Base-by-base conservation (phyloP, 2,888 invertebrate species). In the Eudemis profundana region DNA sequence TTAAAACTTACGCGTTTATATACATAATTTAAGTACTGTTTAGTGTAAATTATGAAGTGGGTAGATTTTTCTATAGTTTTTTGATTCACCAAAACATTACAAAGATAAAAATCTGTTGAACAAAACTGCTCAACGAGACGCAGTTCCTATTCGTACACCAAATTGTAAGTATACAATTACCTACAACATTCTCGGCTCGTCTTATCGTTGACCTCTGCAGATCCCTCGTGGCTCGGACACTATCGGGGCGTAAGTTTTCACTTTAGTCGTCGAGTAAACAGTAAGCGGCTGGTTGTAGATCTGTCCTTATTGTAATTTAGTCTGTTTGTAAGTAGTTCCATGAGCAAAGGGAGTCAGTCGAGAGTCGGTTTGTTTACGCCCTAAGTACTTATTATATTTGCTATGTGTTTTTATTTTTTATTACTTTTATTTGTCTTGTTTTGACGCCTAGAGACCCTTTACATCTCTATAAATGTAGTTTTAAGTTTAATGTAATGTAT, bases 181-280 rank as follows among this genome's bases (percentile, higher is more conserved):
- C 21, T 14, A 14, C 53, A 40, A 14, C 56, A 21, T 44, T 36
- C 44, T 23, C 46, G 15, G 29, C 19, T 42, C 54, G 19, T 23
- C 53, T 61, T 61, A 61, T 61, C n/a, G n/a, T n/a, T n/a, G n/a
- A n/a, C n/a, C 53, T 51, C 15, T 3, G 49, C 49, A n/a, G 10
- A 44, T 15, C 38, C 8, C n/a, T 8, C 44, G 51, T 53, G 23
- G 21, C 51, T 60, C 61, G 61, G 53, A 53, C 53, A 23, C 51
- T 61, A 61, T 61, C 53, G 14, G n/a, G 36, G 2, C 12, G 46
- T 53, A 53, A 61, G 53, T 53, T 61, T 61, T 54, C 53, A 61
- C 51, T 54, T 53, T 54, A 46, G 61, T 53, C 46, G 27, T 15
- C 0, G 10, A 46, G 53, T 38, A 46, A 61, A 61, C 42, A 44